Percentiles rank a stretch among this genome's conserved stretches.
Evolutionary conservation across 2,888 invertebrate species (phyloP).

Genomic region (Cosmorhoe ocellata): DNA sequence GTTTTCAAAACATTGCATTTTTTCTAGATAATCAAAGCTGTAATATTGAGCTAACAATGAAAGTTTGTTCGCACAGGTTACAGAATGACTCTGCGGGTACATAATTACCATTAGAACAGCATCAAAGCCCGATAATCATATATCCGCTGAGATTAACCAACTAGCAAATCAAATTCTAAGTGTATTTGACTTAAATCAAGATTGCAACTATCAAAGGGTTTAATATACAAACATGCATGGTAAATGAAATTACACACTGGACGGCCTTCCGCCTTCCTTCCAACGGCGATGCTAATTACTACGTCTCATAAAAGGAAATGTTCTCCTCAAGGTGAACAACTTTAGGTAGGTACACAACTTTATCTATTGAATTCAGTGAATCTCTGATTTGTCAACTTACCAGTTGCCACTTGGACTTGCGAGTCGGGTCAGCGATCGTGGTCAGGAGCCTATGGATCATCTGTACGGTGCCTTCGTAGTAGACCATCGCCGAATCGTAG

Average conservation of each 20-base stretch:
- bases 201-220: slow-evolving; percentile 8
- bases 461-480: slow-evolving; percentile 96
- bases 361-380: slow-evolving; percentile 25
- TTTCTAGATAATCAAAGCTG: too few species aligned
- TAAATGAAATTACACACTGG: slow-evolving; percentile 44
- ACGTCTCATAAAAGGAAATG: slow-evolving; percentile 69
- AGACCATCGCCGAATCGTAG: slow-evolving; percentile 96
- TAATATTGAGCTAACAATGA: slow-evolving; percentile 1
- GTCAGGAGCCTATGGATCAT: slow-evolving; percentile 93
- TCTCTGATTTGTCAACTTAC: slow-evolving; percentile 73
- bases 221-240: slow-evolving; percentile 36
- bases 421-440: slow-evolving; percentile 89
- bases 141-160: too few species aligned
- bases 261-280: slow-evolving; percentile 69
- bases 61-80: neutral
- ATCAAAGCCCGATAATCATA: neutral
- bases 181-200: neutral
- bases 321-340: slow-evolving; percentile 67
- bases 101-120: slow-evolving; percentile 4
- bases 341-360: slow-evolving; percentile 16
- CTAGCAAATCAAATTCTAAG: neutral
- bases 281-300: slow-evolving; percentile 62
- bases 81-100: neutral
- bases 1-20: too few species aligned
- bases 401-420: slow-evolving; percentile 95